A percentile compares a stretch with the other conserved stretches of the same genome.
Conservation (phyloP, 1,140 invertebrate species). For the Conus betulinus region DNA sequence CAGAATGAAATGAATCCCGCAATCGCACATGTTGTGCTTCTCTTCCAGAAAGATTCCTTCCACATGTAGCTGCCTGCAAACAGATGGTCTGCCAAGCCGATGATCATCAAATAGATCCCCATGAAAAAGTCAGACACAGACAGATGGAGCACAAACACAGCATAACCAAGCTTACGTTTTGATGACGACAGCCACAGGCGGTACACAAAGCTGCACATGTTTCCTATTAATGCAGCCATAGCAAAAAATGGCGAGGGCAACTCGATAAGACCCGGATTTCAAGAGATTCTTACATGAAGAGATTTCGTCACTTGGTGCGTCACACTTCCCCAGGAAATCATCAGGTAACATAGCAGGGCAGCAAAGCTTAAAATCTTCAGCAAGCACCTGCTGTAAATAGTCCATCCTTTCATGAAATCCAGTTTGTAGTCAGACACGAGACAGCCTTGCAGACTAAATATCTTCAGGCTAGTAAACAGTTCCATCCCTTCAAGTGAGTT, state of each 20-base stretch:
- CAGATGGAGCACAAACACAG: conserved; percentile 53
- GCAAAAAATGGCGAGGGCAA: conserved; percentile 46
- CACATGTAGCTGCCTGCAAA: conserved; percentile 56
- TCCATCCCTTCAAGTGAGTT: neutral
- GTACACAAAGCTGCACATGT: conserved; percentile 45
- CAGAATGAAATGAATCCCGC: conserved; percentile 59
- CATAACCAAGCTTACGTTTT: neutral
- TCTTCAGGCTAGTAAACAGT: neutral
- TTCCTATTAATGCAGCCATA: conserved; percentile 50
- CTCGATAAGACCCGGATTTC: neutral
- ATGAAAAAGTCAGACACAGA: conserved; percentile 44
- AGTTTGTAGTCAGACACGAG: neutral
- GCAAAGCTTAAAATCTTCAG: conserved; percentile 4
- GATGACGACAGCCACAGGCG: neutral
- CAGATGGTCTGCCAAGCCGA: neutral
- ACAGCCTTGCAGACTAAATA: neutral
- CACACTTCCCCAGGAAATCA: neutral
- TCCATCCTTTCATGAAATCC: neutral
- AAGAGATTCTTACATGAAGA: conserved; percentile 10
- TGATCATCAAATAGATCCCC: neutral
- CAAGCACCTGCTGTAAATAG: neutral
- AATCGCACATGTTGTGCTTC: conserved; percentile 46
- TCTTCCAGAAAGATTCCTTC: conserved; percentile 51
- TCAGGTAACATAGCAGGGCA: neutral
- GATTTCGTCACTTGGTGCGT: neutral